phyloP scores from a whole-genome alignment of 2,113 vertebrate genomes.

The Centropristis striata region DNA sequence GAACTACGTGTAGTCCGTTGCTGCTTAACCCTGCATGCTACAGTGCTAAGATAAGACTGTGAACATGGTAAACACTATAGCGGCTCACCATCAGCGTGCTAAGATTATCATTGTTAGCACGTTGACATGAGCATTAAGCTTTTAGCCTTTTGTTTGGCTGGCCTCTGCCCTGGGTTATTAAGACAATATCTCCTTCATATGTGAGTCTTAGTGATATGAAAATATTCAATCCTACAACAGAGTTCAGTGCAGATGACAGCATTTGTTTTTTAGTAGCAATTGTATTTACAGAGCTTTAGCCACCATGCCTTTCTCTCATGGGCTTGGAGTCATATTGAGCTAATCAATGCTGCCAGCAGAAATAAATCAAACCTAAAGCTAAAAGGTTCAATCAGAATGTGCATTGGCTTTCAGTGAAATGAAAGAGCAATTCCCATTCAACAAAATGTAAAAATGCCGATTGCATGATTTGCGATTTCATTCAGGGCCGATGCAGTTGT shows the following conservation, averaged over 20 bases:
- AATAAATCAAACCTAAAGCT: constrained; percentile 53
- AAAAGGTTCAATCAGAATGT: constrained; percentile 19
- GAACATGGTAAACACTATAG: background rate
- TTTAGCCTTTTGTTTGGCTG: no score
- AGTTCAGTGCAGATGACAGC: constrained; percentile 3
- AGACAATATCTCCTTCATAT: background rate
- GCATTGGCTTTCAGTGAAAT: constrained; percentile 29
- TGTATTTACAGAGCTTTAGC: constrained; percentile 37
- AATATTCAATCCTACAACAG: background rate
- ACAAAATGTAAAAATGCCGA: constrained; percentile 34
- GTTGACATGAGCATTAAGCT: constrained; percentile 2
- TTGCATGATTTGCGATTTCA: constrained; percentile 41
- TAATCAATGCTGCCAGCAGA: constrained; percentile 43
- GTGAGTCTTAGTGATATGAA: background rate
- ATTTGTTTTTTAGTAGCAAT: constrained; percentile 24
- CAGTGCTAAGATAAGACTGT: no score
- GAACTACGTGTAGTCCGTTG: no score
- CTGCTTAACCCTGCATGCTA: no score
- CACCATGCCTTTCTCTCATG: constrained; percentile 22
- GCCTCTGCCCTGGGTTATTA: background rate
- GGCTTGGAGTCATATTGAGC: constrained; percentile 22
- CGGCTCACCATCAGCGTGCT: background rate
- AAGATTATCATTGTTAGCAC: no score
- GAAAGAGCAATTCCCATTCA: constrained; percentile 43
- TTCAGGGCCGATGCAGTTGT: constrained; percentile 16